phyloP scores from a whole-genome alignment of 2,797 vertebrate species.

The Pelochelys cantorii region DNA sequence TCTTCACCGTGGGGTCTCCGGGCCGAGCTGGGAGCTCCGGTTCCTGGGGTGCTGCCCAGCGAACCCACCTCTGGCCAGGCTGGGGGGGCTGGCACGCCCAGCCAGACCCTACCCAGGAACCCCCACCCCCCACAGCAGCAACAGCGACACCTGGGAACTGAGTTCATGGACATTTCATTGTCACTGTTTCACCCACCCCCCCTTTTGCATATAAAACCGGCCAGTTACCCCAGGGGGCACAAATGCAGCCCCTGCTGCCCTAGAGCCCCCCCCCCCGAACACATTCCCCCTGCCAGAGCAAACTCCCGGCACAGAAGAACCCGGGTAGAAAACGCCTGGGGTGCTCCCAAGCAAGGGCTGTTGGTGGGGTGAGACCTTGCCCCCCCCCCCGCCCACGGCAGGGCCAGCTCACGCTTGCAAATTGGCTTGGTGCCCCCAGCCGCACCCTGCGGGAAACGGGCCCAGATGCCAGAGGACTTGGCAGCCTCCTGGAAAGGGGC shows the following conservation, averaged over 20 bases:
- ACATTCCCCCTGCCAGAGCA: background rate
- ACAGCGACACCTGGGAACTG: background rate
- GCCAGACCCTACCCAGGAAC: too few species aligned
- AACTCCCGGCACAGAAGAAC: background rate
- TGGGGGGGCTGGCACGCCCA: too few species aligned
- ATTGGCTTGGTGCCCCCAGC: too few species aligned
- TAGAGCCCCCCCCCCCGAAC: background rate
- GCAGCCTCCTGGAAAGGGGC: background rate
- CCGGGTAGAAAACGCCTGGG: background rate
- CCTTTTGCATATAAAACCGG: constrained; percentile 13
- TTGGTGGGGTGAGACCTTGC: background rate
- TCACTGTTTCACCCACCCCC: background rate
- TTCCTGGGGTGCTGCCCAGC: too few species aligned
- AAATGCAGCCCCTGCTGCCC: background rate
- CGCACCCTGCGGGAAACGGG: too few species aligned
- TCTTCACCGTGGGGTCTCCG: too few species aligned
- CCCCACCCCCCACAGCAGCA: background rate
- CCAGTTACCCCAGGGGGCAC: background rate
- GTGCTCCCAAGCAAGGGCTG: background rate
- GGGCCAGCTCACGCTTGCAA: too few species aligned
- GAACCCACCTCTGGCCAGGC: too few species aligned
- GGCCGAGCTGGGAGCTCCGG: too few species aligned
- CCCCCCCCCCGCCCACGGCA: too few species aligned
- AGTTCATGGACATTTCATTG: background rate
- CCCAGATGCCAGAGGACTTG: too few species aligned